Evolutionary conservation across 2,888 invertebrate genomes (phyloP), one percentile per base, ranked within the genome.

Genomic region (Hyposoter didymator): DNA sequence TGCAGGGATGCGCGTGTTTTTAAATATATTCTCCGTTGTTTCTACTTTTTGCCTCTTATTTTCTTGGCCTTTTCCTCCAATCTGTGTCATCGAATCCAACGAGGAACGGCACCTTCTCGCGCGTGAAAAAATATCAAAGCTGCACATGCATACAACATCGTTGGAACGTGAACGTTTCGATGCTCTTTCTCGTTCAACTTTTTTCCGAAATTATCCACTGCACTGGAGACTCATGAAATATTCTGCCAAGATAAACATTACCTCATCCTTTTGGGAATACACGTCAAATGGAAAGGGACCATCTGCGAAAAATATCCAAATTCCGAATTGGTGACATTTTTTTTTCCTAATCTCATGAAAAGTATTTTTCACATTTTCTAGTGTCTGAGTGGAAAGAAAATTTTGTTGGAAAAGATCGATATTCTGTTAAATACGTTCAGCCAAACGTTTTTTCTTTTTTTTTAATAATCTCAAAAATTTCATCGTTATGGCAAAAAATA

Each of bases 111-210:
- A 79, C 35, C 32, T 84, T 79, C 35, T 80, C 84, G 64, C 64
- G 70, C 79, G 62, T 79, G 55, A 73, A 79, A 79, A 78, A 81
- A 84, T 39, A 69, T 19, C 75, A 70, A 70, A 70, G 79, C n/a
- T 75, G 74, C 43, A 59, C 39, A 74, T 45, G 45, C 6, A 10
- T 47, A 8, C 3, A 35, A 14, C 28, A 19, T 22, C 59, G 14
- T 59, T 45, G 10, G 62, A 62, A 78, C 43, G 67, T 67, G 43
- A 55, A 55, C 67, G 22, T 78, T 78, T 78, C 52, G n/a, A 43
- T 7, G 8, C 59, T 74, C 17, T 43, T 7, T 43, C 39, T 55
- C 55, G 14, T 22, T 67, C 19, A 67, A 22, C 12, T 12, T 67
- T 43, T 22, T 43, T 3, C 2, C 45, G 3, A n/a, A 39, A 43